phyloP scores from a whole-genome alignment of 2,888 invertebrate species.

The Nezara viridula region DNA sequence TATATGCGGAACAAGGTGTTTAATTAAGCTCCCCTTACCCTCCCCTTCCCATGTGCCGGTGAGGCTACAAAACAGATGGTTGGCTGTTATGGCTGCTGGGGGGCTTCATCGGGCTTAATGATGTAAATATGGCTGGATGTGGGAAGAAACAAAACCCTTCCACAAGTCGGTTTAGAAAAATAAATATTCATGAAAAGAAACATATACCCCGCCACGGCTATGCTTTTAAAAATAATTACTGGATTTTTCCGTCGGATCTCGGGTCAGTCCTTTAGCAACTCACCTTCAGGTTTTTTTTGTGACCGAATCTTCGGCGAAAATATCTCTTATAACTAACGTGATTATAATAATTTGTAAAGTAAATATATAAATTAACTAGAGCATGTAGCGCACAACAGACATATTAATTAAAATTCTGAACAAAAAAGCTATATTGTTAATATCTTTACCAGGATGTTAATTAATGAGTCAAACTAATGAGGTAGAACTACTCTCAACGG shows the following conservation, averaged over 20 bases:
- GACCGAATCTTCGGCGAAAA: neutral
- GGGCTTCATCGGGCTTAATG: constrained; percentile 3
- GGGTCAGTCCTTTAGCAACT: neutral
- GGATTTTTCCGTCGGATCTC: neutral
- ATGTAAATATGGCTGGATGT: constrained; percentile 44
- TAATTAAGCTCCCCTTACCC: neutral
- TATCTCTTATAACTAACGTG: neutral
- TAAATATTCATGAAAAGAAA: constrained; percentile 48
- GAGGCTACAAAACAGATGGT: neutral
- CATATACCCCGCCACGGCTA: neutral
- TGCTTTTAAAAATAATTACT: constrained; percentile 51
- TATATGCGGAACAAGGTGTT: constrained; percentile 26
- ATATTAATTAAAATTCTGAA: no score
- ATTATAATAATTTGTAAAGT: neutral
- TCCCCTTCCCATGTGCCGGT: neutral
- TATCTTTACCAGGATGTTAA: no score
- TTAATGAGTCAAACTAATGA: no score
- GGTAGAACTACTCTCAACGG: no score
- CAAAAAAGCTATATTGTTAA: no score
- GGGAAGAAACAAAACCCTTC: constrained; percentile 22
- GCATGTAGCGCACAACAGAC: no score
- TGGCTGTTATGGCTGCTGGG: neutral
- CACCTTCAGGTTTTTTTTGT: neutral
- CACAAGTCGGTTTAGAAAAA: constrained; percentile 29
- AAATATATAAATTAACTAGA: no score